phyloP scores from a whole-genome alignment of 2,113 vertebrate species.

The Athene noctua region DNA sequence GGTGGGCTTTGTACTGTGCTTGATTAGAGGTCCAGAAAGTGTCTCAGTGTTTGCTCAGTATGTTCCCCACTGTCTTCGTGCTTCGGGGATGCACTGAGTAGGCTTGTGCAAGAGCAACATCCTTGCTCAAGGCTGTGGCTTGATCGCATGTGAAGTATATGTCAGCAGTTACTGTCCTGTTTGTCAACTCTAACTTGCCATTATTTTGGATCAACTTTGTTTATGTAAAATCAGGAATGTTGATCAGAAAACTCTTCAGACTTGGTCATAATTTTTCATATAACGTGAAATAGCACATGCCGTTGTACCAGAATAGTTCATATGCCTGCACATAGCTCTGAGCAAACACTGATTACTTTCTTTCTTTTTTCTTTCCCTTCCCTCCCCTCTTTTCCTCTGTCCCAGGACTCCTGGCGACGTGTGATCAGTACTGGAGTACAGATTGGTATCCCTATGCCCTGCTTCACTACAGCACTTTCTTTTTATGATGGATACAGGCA shows the following conservation, averaged over 20 bases:
- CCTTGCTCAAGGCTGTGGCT: not conserved
- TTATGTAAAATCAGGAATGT: not conserved
- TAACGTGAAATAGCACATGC: rapidly evolving
- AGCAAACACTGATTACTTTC: not conserved
- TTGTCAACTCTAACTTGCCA: not conserved
- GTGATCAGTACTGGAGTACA: slow-evolving; percentile 87
- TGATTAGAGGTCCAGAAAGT: not conserved
- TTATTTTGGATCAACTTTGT: not conserved
- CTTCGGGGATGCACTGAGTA: not conserved
- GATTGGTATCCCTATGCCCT: slow-evolving; percentile 94
- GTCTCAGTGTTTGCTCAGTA: not conserved
- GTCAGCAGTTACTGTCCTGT: not conserved
- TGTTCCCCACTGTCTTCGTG: not conserved
- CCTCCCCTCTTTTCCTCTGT: not conserved
- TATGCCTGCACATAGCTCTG: not conserved
- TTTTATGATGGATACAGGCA: slow-evolving; percentile 97
- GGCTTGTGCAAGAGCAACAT: not conserved
- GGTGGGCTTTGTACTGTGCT: not conserved
- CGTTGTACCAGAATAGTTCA: not conserved
- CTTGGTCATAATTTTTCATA: not conserved
- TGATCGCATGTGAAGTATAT: not conserved
- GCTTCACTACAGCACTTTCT: slow-evolving; percentile 93
- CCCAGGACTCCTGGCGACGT: slow-evolving; percentile 89
- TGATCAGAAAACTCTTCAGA: not conserved
- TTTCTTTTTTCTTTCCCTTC: not conserved